Base-by-base conservation (phyloP, 2,113 vertebrate genomes). In the Poeciliopsis prolifica region DNA sequence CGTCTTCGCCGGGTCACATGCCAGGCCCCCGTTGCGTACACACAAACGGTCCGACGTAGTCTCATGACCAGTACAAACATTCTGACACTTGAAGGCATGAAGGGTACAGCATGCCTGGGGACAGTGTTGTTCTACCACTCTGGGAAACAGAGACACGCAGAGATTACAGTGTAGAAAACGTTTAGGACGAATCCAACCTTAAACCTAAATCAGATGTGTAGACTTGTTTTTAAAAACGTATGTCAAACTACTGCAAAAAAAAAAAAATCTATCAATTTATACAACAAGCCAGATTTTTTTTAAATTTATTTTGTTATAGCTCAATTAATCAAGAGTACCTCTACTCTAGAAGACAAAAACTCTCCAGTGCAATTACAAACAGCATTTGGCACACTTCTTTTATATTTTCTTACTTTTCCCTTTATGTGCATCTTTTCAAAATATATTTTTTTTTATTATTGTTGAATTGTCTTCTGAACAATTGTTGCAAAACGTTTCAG, bases 1-100 rank as follows among this genome's bases (percentile, higher is more conserved):
- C 61, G 87, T 91, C 91, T 91, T 90, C 71, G 29, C 61, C 42
- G 28, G 78, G 84, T 93, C 92, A 93, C 91, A 91, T 87, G 90
- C 77, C 83, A 74, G 76, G 78, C 65, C 80, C 82, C 79, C 71
- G 69, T 78, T 85, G 78, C 75, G 29, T 81, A 88, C 74, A 87
- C 77, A 91, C 75, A 84, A 72, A n/a, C 70, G 74, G 81, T 80
- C 74, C 86, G 73, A 86, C 71, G 64, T 62, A 65, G 90, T 91
- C 89, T 87, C 86, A 88, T 91, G 88, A 92, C 87, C 35, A 33
- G 82, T 75, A 85, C 78, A 80, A 89, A 87, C 74, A 83, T 84
- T 81, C 83, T 75, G 77, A 86, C 80, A 80, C 63, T 76, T 66
- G 61, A 77, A 88, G 74, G 86, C 80, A 48, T 76, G 64, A 80